Evolutionary conservation across 2,797 vertebrate genomes (phyloP), one percentile per base, ranked within the genome.

Genomic region (Toxotes lorentzi): DNA sequence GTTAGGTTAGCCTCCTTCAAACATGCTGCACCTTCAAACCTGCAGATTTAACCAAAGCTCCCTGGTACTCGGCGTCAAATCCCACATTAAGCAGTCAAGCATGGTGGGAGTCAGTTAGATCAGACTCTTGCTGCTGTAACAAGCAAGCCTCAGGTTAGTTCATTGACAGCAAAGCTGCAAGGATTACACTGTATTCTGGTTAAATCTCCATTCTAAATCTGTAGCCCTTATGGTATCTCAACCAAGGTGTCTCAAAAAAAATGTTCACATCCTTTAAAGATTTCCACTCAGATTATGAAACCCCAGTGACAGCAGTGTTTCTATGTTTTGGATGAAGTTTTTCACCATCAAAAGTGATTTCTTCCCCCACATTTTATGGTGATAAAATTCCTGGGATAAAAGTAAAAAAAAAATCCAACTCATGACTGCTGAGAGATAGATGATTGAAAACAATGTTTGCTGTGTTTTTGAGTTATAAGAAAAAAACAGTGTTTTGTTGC

Each of bases 21-120:
- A n/a, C n/a, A n/a, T n/a, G 80, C 88, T 85, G 72, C 85, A 82
- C 69, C 71, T 67, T 66, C 57, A 84, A 72, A 73, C 72, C 81
- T 82, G 59, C 75, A 76, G 72, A 60, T 76, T 87, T 58, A 70
- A 45, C 60, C 32, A 30, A 78, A 68, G 21, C 62, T 74, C 54
- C 23, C 38, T 56, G 40, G 2, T 64, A 47, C 24, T 76, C 35
- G 4, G 7, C 72, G 41, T 73, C 34, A 87, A 72, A 76, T 71
- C 53, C 65, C 57, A 45, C 61, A 74, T 50, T 40, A 81, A 79
- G 68, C 57, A 24, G 27, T 58, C 9, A 38, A 63, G 47, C 38
- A 30, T 13, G 9, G 30, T n/a, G 35, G 9, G 58, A 48, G 27
- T 72, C 67, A 76, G 17, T 61, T 50, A 50, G 27, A 71, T 76